Conservation (phyloP, 2,888 invertebrate species). For the Harmothoe impar region DNA sequence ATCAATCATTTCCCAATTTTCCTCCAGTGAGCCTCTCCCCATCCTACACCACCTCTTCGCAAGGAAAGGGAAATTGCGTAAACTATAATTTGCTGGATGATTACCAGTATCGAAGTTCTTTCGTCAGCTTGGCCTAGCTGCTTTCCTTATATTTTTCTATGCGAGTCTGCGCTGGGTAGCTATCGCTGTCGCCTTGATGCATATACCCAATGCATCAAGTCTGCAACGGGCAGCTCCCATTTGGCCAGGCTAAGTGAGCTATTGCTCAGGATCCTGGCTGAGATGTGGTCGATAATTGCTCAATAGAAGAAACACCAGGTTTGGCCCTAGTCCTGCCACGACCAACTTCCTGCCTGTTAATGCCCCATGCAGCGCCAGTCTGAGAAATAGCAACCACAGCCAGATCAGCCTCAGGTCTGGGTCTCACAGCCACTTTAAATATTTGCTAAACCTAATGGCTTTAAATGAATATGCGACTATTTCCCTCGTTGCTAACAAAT, state of each 20-base stretch:
- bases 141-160: not conserved
- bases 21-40: not conserved
- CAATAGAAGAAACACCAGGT: not conserved
- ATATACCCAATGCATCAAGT: not conserved
- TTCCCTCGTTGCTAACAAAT: too few species aligned
- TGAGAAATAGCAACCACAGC: too few species aligned
- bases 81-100: slow-evolving; percentile 12
- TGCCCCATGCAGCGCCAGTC: not conserved
- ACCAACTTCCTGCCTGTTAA: not conserved
- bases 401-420: too few species aligned
- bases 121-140: not conserved
- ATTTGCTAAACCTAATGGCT: too few species aligned
- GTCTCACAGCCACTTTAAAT: too few species aligned
- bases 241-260: not conserved
- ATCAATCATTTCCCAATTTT: slow-evolving; percentile 33
- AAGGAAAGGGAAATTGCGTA: not conserved
- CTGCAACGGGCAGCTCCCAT: not conserved
- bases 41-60: not conserved
- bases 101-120: not conserved
- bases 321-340: not conserved
- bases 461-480: too few species aligned
- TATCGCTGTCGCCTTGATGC: not conserved
- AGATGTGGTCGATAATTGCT: not conserved
- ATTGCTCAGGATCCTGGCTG: not conserved
- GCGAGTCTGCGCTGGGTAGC: not conserved